phyloP scores from a whole-genome alignment of 2,113 vertebrate species.

The Miniopterus natalensis region DNA sequence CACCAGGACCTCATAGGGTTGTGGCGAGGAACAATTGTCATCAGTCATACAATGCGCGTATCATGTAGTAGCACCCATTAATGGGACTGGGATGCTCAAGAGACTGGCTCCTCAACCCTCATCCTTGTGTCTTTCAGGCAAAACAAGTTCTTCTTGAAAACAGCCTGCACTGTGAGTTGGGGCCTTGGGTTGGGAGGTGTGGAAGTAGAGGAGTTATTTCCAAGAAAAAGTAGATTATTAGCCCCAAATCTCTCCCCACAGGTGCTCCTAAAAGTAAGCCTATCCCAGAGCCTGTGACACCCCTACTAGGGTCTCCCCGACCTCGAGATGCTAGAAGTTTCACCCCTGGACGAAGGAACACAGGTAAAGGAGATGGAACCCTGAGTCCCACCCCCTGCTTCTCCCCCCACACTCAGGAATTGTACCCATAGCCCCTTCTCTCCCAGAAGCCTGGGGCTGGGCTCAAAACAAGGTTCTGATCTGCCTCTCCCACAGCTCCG shows the following conservation, averaged over 20 bases:
- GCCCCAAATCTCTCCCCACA: slow-evolving; percentile 68
- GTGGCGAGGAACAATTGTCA: neutral
- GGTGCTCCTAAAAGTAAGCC: slow-evolving; percentile 87
- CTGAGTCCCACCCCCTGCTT: accelerated
- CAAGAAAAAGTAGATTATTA: neutral
- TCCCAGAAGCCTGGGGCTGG: neutral
- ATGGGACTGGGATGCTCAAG: neutral
- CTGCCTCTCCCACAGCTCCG: slow-evolving; percentile 56
- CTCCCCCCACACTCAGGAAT: neutral
- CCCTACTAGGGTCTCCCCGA: slow-evolving; percentile 85
- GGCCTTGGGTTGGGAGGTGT: neutral
- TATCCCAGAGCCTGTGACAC: slow-evolving; percentile 86
- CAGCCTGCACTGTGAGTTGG: slow-evolving; percentile 91
- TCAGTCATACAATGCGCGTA: accelerated
- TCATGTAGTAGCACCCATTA: accelerated
- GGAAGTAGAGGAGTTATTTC: neutral
- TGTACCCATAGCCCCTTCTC: accelerated
- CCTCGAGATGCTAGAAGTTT: slow-evolving; percentile 88
- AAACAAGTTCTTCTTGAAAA: slow-evolving; percentile 94
- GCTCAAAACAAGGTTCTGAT: neutral
- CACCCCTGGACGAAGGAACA: slow-evolving; percentile 90
- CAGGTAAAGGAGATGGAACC: slow-evolving; percentile 87
- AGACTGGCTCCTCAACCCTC: neutral
- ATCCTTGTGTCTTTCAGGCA: slow-evolving; percentile 87
- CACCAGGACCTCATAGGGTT: neutral